phyloP scores from a whole-genome alignment of 1,140 invertebrate genomes.

The Globodera rostochiensis region DNA sequence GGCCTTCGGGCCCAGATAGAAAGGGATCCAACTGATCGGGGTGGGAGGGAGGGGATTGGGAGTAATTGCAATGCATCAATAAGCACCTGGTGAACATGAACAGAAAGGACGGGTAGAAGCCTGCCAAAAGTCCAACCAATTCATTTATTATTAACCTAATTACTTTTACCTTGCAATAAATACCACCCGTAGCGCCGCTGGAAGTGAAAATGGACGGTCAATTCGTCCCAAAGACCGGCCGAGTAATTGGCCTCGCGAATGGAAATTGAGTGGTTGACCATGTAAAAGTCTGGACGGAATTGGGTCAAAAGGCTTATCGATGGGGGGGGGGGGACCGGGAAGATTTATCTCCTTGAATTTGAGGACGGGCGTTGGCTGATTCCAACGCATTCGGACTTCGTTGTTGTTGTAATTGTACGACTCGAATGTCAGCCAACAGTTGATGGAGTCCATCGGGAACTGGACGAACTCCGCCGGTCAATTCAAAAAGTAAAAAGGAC shows the following conservation, averaged over 20 bases:
- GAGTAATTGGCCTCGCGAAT: constrained; percentile 48
- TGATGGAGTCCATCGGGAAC: constrained; percentile 63
- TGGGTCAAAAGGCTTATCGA: not conserved
- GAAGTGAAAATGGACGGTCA: constrained; percentile 61
- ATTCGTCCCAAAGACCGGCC: constrained; percentile 63
- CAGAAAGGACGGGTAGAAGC: constrained; percentile 57
- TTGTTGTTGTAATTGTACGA: constrained; percentile 64
- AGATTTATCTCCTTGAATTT: constrained; percentile 65
- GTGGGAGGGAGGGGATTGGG: too few species aligned
- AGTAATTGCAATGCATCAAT: too few species aligned
- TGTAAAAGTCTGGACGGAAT: constrained; percentile 48
- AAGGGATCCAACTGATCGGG: constrained; percentile 57
- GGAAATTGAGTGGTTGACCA: constrained; percentile 57
- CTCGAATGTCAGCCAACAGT: constrained; percentile 58
- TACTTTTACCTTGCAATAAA: constrained; percentile 59
- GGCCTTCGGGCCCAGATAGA: constrained; percentile 62
- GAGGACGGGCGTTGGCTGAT: constrained; percentile 55
- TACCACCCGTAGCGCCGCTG: constrained; percentile 64
- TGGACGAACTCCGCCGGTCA: constrained; percentile 21
- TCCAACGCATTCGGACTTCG: constrained; percentile 63
- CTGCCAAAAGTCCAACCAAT: constrained; percentile 36
- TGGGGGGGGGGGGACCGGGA: constrained; percentile 35
- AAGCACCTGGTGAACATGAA: constrained; percentile 57
- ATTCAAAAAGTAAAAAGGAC: not conserved
- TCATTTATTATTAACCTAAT: not conserved